Conservation (phyloP, 2,797 vertebrate genomes). For the Paramormyrops hopkinsi region DNA sequence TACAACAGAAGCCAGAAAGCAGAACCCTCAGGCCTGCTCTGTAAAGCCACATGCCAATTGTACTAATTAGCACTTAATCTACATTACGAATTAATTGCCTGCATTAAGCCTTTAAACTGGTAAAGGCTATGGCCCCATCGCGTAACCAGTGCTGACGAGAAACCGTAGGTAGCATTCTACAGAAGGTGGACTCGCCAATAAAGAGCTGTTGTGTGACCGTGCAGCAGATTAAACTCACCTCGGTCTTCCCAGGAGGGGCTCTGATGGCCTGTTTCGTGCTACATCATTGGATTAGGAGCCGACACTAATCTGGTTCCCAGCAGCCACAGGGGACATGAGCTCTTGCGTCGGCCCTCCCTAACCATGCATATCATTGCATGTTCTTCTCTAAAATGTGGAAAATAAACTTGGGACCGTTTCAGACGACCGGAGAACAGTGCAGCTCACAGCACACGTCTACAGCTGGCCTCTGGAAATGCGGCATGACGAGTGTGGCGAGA, state of each 20-base stretch:
- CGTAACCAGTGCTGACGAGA: neutral
- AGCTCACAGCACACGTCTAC: neutral
- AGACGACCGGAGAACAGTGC: neutral
- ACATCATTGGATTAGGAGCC: neutral
- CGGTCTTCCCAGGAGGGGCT: neutral
- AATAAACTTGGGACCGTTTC: neutral
- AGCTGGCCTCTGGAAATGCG: neutral
- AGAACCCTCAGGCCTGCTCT: neutral
- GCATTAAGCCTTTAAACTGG: conserved; percentile 2
- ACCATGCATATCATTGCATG: neutral
- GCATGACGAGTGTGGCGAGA: neutral
- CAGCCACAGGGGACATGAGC: neutral
- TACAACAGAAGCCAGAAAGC: neutral
- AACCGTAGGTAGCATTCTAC: neutral
- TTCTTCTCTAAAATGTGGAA: neutral
- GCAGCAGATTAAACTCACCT: neutral
- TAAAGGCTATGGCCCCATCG: neutral
- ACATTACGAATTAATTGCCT: conserved; percentile 1
- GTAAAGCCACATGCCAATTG: neutral
- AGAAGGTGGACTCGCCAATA: neutral
- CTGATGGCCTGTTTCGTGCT: neutral
- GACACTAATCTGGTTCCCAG: neutral
- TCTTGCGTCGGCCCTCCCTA: neutral
- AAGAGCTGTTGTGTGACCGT: neutral
- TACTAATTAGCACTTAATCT: neutral